Evolutionary conservation across 2,113 vertebrate species (phyloP), one percentile per base, ranked within the genome.

Genomic region (Drymodes brunneopygia): DNA sequence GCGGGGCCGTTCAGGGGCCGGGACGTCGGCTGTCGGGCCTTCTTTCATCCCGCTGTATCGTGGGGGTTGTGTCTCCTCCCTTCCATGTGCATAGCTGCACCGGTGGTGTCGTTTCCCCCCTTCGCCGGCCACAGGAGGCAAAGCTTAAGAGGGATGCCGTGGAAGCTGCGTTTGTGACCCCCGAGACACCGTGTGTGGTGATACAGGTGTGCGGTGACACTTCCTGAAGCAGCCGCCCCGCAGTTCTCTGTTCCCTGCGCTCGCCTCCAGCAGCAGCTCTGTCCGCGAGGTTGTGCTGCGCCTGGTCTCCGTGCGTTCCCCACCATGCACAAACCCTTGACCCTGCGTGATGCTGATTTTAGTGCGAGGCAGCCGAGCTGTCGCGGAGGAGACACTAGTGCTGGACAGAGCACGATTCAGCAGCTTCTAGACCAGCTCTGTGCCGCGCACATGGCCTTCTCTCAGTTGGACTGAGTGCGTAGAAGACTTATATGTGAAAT

Each of bases 31-130:
- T 31, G 14, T 17, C 36, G 8, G 19, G 42, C 33, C 12, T 13
- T 8, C 31, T 33, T n/a, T 13, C 5, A 1, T 12, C 11, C 25
- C 8, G 3, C 17, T 9, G 11, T 11, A 2, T 35, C 16, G 9
- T 2, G 50, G 13, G 7, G 25, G 4, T 4, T 25, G 15, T 20
- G 29, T 33, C 6, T 29, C 29, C 6, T 31, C 17, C 10, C 23
- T 10, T 20, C 28, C 10, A 5, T 29, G 27, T 6, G 5, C 10
- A 1, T 21, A 5, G 16, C 84, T 17, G 11, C 4, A 3, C 19
- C 3, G 3, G 9, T 12, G 2, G 12, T 4, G 1, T 2, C 5
- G 7, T 25, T 47, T 23, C 8, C 2, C 10, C 62, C 15, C 5
- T n/a, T 28, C 7, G 40, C 2, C 5, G 3, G 12, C 12, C 38